Evolutionary conservation across 1,140 invertebrate genomes (phyloP).

Genomic region (Megalonaias nervosa): DNA sequence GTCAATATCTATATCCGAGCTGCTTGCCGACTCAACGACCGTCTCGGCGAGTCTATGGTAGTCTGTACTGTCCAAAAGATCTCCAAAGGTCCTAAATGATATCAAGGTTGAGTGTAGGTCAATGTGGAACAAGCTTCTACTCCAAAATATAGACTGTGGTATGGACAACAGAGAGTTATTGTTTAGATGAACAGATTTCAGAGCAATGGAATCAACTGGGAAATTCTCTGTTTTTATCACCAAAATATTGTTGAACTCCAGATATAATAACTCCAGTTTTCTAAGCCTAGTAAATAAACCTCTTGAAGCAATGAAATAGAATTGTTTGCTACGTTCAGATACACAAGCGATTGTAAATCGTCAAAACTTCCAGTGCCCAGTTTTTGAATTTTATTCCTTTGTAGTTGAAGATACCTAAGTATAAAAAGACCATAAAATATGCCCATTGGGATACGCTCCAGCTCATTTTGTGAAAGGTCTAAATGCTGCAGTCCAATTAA

Average conservation of each 20-base stretch:
- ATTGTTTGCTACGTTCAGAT: slow-evolving; percentile 44
- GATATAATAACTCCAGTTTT: slow-evolving; percentile 30
- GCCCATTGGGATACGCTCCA: slow-evolving; percentile 25
- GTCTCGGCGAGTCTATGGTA: slow-evolving; percentile 21
- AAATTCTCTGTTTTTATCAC: slow-evolving; percentile 28
- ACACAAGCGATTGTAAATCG: too few species aligned
- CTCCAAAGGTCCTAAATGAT: slow-evolving; percentile 34
- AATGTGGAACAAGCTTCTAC: slow-evolving; percentile 35
- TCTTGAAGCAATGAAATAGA: slow-evolving; percentile 20
- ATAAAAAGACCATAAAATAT: slow-evolving; percentile 22
- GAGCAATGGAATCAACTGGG: slow-evolving; percentile 18
- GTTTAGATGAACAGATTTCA: slow-evolving; percentile 33
- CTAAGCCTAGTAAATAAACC: slow-evolving; percentile 37
- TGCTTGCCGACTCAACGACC: slow-evolving; percentile 34
- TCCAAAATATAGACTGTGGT: slow-evolving; percentile 43
- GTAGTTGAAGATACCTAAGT: neutral
- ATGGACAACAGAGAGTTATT: slow-evolving; percentile 43
- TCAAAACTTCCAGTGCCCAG: too few species aligned
- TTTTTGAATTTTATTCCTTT: too few species aligned
- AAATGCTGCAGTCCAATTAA: slow-evolving; percentile 41
- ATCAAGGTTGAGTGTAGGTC: slow-evolving; percentile 42
- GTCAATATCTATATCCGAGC: slow-evolving; percentile 21
- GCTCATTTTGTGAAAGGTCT: slow-evolving; percentile 35
- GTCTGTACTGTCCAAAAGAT: slow-evolving; percentile 21
- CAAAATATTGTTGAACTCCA: slow-evolving; percentile 42